A percentile compares a stretch with the other conserved stretches of the same genome.
These are phyloP conservation scores for Chelidonichthys spinosus DNA, from an alignment of 2,797 vertebrate species.

Conservation along the genomic window DNA sequence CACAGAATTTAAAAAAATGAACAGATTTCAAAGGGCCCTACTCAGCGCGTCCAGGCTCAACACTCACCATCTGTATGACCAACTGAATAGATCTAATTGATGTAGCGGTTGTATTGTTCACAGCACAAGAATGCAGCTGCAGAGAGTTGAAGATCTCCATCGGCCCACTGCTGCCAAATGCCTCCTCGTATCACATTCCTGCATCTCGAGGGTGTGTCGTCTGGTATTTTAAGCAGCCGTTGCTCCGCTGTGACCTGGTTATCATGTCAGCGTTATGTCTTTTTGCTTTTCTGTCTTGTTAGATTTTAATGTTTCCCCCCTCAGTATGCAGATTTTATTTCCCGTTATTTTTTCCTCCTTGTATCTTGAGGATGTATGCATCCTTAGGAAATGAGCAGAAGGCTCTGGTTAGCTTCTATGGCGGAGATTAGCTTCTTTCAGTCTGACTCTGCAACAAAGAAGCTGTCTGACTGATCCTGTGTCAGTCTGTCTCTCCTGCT, in stretches of 20 bases:
- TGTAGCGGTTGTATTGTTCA: slow-evolving; percentile 49
- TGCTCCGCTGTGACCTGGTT: slow-evolving; percentile 22
- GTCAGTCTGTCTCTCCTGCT: slow-evolving; percentile 27
- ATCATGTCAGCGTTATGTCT: slow-evolving; percentile 13
- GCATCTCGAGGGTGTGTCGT: slow-evolving; percentile 8
- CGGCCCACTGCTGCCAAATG: slow-evolving; percentile 35
- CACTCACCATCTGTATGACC: slow-evolving; percentile 37
- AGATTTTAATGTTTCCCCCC: background rate
- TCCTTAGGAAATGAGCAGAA: too few species aligned
- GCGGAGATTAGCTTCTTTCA: background rate
- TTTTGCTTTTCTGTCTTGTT: background rate
- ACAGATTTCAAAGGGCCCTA: too few species aligned
- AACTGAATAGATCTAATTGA: slow-evolving; percentile 25
- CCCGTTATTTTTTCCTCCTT: background rate
- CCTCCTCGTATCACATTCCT: slow-evolving; percentile 24
- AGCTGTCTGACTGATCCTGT: slow-evolving; percentile 14
- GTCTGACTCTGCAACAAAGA: slow-evolving; percentile 10
- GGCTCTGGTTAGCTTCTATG: background rate
- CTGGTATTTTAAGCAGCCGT: slow-evolving; percentile 4
- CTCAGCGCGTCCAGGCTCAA: too few species aligned
- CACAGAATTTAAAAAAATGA: too few species aligned
- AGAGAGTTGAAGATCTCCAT: slow-evolving; percentile 37
- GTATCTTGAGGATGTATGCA: background rate
- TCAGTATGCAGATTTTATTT: background rate
- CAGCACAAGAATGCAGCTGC: slow-evolving; percentile 41